A percentile compares a stretch with the other conserved stretches of the same genome.
Evolutionary conservation across 2,113 vertebrate genomes (phyloP).

Genomic region (Oncorhynchus masou): DNA sequence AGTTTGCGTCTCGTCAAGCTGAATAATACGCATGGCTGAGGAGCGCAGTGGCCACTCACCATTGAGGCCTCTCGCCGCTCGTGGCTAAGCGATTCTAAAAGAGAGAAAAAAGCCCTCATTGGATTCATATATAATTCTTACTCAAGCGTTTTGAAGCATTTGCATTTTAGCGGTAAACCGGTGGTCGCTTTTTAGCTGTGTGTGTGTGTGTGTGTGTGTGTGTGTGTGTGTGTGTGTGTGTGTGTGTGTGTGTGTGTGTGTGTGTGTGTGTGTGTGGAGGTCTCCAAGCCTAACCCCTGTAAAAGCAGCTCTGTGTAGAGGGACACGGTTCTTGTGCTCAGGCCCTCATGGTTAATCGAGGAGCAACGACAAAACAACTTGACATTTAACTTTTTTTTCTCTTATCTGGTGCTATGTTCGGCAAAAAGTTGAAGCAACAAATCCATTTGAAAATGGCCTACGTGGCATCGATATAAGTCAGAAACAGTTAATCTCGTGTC

Average conservation of each 20-base stretch:
- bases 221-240: conserved; percentile 18
- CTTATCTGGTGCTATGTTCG: conserved; percentile 25
- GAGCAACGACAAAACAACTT: conserved; percentile 52
- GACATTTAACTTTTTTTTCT: conserved; percentile 54
- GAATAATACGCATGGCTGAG: conserved; percentile 90
- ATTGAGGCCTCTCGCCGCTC: conserved; percentile 79
- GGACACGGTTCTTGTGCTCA: conserved; percentile 60
- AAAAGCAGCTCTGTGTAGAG: conserved; percentile 48
- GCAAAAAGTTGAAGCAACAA: too few relatives aligned
- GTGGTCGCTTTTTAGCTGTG: conserved; percentile 66
- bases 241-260: not conserved
- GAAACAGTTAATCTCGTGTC: not conserved
- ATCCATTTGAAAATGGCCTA: too few relatives aligned
- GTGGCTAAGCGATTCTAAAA: conserved; percentile 75
- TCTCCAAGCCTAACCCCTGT: conserved; percentile 37
- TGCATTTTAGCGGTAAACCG: conserved; percentile 92
- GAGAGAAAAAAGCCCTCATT: conserved; percentile 86
- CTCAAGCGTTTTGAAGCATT: conserved; percentile 89
- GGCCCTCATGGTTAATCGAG: conserved; percentile 59
- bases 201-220: conserved; percentile 2
- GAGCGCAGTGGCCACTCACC: conserved; percentile 71
- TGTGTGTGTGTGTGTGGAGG: conserved; percentile 1
- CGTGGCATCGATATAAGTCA: too few relatives aligned
- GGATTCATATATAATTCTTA: conserved; percentile 99
- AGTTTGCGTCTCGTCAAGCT: conserved; percentile 96